Percentiles rank a stretch among this genome's conserved stretches.
Evolutionary conservation across 2,113 vertebrate species (phyloP).

Genomic region (Hemicordylus capensis): DNA sequence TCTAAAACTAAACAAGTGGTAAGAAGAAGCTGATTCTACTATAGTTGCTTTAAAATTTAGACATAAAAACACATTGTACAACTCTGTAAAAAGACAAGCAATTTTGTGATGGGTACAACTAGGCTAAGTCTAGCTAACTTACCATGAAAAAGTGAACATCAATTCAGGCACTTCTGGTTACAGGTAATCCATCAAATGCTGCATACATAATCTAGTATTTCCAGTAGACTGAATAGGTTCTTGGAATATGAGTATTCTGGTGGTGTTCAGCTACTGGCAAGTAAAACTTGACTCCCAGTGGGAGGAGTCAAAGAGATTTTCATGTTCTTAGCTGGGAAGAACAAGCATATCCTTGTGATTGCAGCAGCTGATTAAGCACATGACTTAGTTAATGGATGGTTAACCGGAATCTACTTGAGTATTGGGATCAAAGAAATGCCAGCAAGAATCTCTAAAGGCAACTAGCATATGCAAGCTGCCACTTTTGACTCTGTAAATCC

Average conservation of each 20-base stretch:
- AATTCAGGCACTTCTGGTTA: background rate
- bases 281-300: constrained; percentile 44
- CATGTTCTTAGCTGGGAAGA: constrained; percentile 61
- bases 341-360: constrained; percentile 76
- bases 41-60: background rate
- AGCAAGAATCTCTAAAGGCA: too few relatives aligned
- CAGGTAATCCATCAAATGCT: background rate
- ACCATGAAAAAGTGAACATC: background rate
- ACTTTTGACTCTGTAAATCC: background rate
- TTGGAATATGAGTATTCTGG: background rate
- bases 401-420: constrained; percentile 55
- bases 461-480: background rate
- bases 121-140: background rate
- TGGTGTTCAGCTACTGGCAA: constrained; percentile 16
- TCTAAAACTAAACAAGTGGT: background rate
- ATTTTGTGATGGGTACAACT: background rate
- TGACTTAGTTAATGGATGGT: constrained; percentile 68
- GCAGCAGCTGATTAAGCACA: constrained; percentile 76
- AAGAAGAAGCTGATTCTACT: background rate
- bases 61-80: background rate
- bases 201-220: background rate
- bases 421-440: background rate
- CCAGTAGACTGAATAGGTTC: background rate
- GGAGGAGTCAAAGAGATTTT: constrained; percentile 47
- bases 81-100: too few relatives aligned